A percentile compares a stretch with the other conserved stretches of the same genome.
Evolutionary conservation across 2,888 invertebrate genomes (phyloP).

Genomic region (Bugulina stolonifera): DNA sequence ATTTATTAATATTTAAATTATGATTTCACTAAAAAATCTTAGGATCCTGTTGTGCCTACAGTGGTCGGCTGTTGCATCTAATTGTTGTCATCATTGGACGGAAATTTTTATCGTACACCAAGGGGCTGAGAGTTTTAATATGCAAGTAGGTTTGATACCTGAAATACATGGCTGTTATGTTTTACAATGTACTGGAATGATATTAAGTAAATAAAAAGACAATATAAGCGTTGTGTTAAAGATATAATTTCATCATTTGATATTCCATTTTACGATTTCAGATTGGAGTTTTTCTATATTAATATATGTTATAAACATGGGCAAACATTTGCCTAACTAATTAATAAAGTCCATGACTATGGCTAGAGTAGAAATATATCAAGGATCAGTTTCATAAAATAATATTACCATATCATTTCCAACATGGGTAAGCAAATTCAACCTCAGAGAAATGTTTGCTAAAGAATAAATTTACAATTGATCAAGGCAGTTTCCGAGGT

Average conservation of each 20-base stretch:
- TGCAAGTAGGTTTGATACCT: too few species aligned
- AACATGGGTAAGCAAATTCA: not conserved
- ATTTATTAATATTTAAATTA: too few species aligned
- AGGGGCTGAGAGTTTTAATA: too few species aligned
- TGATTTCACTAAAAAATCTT: too few species aligned
- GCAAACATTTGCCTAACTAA: not conserved
- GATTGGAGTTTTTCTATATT: not conserved
- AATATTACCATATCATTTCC: not conserved
- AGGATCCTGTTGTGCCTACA: too few species aligned
- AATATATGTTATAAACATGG: not conserved
- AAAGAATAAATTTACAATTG: constrained; percentile 23
- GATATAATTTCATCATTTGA: not conserved
- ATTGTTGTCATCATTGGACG: not conserved
- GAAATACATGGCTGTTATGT: too few species aligned
- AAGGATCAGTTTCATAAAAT: not conserved
- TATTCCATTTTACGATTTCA: not conserved
- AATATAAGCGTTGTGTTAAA: too few species aligned
- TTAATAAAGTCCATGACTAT: not conserved
- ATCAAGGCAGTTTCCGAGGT: not conserved
- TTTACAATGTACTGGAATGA: too few species aligned
- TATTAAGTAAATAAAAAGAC: too few species aligned
- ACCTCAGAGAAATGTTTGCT: not conserved
- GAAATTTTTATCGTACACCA: not conserved
- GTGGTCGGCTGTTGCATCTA: too few species aligned
- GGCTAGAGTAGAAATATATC: not conserved